Conservation (phyloP, 2,797 vertebrate genomes). For the Columba guinea region DNA sequence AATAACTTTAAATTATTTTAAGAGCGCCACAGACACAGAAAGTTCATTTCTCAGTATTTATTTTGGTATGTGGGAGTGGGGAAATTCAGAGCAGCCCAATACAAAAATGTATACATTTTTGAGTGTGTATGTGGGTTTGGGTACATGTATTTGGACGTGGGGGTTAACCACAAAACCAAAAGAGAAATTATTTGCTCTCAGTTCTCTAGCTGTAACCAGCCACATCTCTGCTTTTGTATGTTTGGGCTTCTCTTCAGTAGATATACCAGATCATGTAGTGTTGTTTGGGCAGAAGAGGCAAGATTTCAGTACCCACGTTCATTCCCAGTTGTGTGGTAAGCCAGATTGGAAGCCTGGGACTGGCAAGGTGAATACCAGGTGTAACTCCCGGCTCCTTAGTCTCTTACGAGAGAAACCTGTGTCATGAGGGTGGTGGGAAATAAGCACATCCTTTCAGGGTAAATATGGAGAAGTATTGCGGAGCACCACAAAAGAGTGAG, state of each 20-base stretch:
- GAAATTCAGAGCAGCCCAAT: neutral
- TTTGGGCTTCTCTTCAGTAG: neutral
- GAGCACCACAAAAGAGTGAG: neutral
- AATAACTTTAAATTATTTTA: neutral
- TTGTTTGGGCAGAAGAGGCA: neutral
- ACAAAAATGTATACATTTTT: neutral
- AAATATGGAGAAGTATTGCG: neutral
- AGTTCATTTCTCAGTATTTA: neutral
- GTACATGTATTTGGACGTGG: accelerated
- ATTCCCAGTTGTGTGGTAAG: neutral
- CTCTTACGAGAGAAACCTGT: neutral
- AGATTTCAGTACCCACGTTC: accelerated
- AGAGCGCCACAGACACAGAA: neutral
- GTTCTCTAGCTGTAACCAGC: neutral
- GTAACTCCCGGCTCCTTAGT: neutral
- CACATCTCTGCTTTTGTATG: neutral
- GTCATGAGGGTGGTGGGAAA: neutral
- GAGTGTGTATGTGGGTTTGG: neutral
- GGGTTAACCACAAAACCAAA: neutral
- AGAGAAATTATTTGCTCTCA: neutral
- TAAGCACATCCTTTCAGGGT: neutral
- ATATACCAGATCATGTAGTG: neutral
- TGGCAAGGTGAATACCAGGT: neutral
- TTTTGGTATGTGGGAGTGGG: neutral
- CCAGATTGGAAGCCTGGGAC: neutral